Evolutionary conservation across 2,888 invertebrate genomes (phyloP), one percentile per base, ranked within the genome.

Genomic region (Incurvaria masculella): DNA sequence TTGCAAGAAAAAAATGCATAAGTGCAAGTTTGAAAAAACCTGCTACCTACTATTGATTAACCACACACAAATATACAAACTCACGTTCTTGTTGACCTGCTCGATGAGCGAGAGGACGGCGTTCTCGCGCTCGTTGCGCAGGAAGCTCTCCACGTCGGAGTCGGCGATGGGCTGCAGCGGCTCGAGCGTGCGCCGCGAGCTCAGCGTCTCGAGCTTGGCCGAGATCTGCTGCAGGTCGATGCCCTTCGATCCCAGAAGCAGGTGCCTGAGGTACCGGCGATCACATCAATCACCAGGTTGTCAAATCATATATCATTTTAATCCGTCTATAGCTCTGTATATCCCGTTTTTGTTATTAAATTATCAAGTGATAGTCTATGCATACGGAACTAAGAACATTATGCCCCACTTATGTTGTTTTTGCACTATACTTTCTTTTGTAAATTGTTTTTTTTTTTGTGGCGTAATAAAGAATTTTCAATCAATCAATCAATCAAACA

Each of bases 121-220:
- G 82, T 95, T 97, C 74, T 96, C 93, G 52, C 92, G 85, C 73
- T 97, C 96, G 80, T 96, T 96, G 65, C 89, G 88, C 17, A 97
- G 72, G 66, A 90, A 96, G 59, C 90, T 90, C 56, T 90, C 88
- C 55, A 97, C 89, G 67, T 97, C 96, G 17, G 94, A 91, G 62
- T 95, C 95, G 33, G 89, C 87, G 45, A 93, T 88, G 0, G 95
- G 93, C 71, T 95, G 94, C 19, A 96, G 76, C 0, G 96, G 91
- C 65, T 92, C 91, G 59, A 92, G 90, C n/a, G 91, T 89, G 47
- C 87, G 82, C 51, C 92, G 86, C 6, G 94, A 86, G 65, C 90
- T 94, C 2, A 97, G 80, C 0, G 90, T 86, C 68, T 94, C 95
- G 21, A 97, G 75, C 61, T 94, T 94, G 60, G 94, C 92, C 4